These are phyloP conservation scores for Scarus forsteni DNA, from an alignment of 2,797 vertebrate genomes.

Conservation along the genomic window DNA sequence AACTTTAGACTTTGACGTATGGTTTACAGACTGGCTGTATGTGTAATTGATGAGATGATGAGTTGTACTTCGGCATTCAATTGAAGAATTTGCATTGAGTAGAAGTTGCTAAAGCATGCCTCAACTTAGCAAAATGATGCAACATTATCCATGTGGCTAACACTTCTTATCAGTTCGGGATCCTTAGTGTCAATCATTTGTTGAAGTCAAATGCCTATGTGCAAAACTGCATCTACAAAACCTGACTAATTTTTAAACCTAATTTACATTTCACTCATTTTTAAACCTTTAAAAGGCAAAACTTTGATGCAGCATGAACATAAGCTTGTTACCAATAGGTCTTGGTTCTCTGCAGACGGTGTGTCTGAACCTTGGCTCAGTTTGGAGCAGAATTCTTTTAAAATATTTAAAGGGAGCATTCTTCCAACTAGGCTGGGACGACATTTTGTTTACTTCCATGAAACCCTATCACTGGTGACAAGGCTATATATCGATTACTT, in stretches of 20 bases:
- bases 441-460: conserved; percentile 58
- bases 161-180: conserved; percentile 6
- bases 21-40: conserved; percentile 74
- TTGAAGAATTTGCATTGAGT: conserved; percentile 48
- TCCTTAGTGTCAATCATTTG: background rate
- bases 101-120: conserved; percentile 59
- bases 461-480: conserved; percentile 41
- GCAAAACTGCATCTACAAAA: background rate
- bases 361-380: conserved; percentile 43
- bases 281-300: background rate
- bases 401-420: conserved; percentile 75
- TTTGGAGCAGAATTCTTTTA: conserved; percentile 56
- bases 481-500: conserved; percentile 30
- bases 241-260: too few species aligned
- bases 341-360: conserved; percentile 34
- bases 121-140: conserved; percentile 23
- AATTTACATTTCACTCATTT: conserved; percentile 15
- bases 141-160: conserved; percentile 15
- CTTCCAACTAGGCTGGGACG: conserved; percentile 40
- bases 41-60: conserved; percentile 82
- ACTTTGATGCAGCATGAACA: conserved; percentile 14
- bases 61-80: conserved; percentile 63
- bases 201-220: background rate
- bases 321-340: conserved; percentile 15
- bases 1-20: conserved; percentile 82